phyloP scores from a whole-genome alignment of 2,888 invertebrate genomes.

The Lucinisca nassula region DNA sequence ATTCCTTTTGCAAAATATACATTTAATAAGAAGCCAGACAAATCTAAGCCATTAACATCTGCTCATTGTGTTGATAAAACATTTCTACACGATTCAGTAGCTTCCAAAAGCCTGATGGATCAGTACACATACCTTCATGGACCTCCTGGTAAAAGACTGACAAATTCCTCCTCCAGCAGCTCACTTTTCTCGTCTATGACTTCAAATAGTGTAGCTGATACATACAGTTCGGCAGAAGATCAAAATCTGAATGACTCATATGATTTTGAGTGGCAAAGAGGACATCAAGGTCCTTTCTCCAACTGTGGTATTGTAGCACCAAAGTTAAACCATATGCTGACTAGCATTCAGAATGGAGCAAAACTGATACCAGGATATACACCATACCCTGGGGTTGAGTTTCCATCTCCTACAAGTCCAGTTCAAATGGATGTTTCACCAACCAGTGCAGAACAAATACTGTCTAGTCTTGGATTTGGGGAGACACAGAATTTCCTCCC shows the following conservation, averaged over 20 bases:
- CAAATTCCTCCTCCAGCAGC: conserved; percentile 37
- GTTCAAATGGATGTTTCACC: neutral
- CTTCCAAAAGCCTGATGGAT: conserved; percentile 55
- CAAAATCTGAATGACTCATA: neutral
- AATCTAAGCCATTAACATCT: neutral
- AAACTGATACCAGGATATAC: neutral
- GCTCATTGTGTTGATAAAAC: neutral
- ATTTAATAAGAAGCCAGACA: conserved; percentile 72
- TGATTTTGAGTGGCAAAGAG: neutral
- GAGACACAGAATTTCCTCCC: conserved; percentile 81
- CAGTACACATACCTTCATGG: conserved; percentile 33
- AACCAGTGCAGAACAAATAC: conserved; percentile 75
- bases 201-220: conserved; percentile 26
- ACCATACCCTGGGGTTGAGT: neutral
- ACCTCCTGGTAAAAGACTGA: neutral
- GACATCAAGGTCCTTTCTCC: neutral
- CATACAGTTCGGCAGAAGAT: neutral
- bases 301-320: neutral
- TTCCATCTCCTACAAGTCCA: neutral
- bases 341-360: neutral
- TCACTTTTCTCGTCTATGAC: conserved; percentile 58
- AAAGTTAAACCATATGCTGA: neutral
- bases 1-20: conserved; percentile 76
- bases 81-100: conserved; percentile 35
- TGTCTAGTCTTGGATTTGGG: conserved; percentile 82